Base-by-base conservation (phyloP, 2,113 vertebrate species). In the Cyprinodon brontotheroides region DNA sequence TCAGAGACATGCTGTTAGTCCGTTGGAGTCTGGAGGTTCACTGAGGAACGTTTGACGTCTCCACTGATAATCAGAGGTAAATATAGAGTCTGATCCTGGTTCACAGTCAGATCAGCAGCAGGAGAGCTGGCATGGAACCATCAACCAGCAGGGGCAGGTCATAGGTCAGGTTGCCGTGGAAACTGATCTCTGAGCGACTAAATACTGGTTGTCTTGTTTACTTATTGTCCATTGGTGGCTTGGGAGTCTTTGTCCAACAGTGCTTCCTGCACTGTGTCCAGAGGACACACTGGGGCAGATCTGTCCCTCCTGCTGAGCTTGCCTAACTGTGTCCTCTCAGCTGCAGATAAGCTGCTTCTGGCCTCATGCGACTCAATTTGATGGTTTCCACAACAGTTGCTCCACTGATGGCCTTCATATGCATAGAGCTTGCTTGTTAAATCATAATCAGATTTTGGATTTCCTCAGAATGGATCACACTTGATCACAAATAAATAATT, bases 71-170 rank as follows among this genome's bases (percentile, higher is more conserved):
- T 87, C 83, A 72, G 29, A 50, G 60, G 15, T 84, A 82, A 89
- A 78, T 82, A 78, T 82, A 90, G 77, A 9, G 7, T 45, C 69
- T 81, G 80, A 85, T 85, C 75, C 82, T 72, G 73, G 74, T 77
- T 77, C 81, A 77, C 38, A 13, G 11, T 17, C 61, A 6, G 1
- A 41, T 57, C 75, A 65, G 64, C n/a, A 65, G 38, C 29, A 10
- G 14, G 61, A 13, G 14, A 38, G 4, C n/a, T 47, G 20, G 14
- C 45, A 1, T 64, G 38, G 62, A 64, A 43, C 70, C 73, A 61
- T 29, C 13, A 36, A 38, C 22, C 8, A 37, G 60, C 12, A 8
- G 40, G 62, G 59, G 2, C 7, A 40, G 65, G n/a, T 72, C 60
- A 41, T 13, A 20, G 41, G 3, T 64, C 65, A 72, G 72, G 14